Base-by-base conservation (phyloP, 2,113 vertebrate genomes). In the Gallinago paraguaiae region DNA sequence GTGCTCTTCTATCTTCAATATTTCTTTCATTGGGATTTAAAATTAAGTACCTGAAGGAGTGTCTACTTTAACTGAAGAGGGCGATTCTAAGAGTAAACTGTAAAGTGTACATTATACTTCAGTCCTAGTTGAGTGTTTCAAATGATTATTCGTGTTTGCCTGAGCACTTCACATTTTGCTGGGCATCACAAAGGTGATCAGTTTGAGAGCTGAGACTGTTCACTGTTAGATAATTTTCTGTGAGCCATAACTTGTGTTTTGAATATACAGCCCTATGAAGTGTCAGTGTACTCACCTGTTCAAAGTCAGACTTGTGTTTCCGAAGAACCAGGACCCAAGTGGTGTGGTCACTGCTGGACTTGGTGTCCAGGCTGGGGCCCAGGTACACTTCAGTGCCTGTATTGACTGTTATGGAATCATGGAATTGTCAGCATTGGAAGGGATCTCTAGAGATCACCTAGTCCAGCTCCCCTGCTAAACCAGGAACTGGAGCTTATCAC, bases 251-350 rank as follows among this genome's bases (percentile, higher is more conserved):
- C 27, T 43, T 64, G n/a, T 24, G 23, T 82, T 94, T 53, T 37
- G 74, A n/a, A 28, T 9, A 20, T 61, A 25, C 19, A 22, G 9
- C 69, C 64, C 82, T 46, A 3, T 2, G 33, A 51, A 37, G 39
- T 23, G 39, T 63, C 61, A 35, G 35, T n/a, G 4, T 71, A 13
- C 6, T 30, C 1, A 2, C 20, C 1, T 1, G 1, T 23, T 46
- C 17, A 0, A 4, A 39, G 35, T 7, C 11, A 77, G 69, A 19
- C 2, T 8, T 2, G 31, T 43, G 70, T 75, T 79, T 64, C 8
- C 8, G 48, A 5, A n/a, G 60, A 48, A 46, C 13, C 3, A 2
- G 4, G 67, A 69, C 4, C 7, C 61, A 1, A 2, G 13, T 27
- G 50, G 7, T 28, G 35, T 3, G 19, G 33, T 41, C 14, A 1